phyloP scores from a whole-genome alignment of 2,797 vertebrate genomes.

The Tolypeutes matacus region DNA sequence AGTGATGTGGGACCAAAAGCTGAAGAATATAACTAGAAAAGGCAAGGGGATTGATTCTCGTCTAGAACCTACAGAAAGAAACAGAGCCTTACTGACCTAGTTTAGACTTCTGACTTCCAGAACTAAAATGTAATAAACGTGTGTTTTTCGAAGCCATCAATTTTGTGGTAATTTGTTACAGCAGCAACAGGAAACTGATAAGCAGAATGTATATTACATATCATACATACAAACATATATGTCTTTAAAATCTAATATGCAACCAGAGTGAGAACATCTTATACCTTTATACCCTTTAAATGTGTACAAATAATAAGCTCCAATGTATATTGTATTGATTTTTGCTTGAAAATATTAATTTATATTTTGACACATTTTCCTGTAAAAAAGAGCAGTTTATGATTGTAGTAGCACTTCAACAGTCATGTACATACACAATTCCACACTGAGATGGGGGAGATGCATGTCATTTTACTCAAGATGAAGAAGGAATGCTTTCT shows the following conservation, averaged over 20 bases:
- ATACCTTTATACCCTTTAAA: neutral
- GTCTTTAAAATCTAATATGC: neutral
- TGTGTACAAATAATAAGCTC: neutral
- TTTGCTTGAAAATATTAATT: neutral
- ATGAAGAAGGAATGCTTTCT: neutral
- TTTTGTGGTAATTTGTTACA: neutral
- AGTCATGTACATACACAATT: neutral
- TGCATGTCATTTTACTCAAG: neutral
- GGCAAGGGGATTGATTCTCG: neutral
- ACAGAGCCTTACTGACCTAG: neutral
- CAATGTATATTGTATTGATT: neutral
- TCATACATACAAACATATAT: neutral
- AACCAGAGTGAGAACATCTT: neutral
- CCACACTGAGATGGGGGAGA: neutral
- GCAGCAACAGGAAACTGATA: neutral
- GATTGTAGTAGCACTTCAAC: neutral
- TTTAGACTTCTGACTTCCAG: neutral
- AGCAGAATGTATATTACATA: neutral
- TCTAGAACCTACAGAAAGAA: neutral
- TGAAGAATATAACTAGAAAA: neutral
- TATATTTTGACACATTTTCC: neutral
- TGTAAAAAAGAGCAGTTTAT: neutral
- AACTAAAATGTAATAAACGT: neutral
- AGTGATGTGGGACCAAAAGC: rapidly evolving
- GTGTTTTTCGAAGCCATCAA: neutral